These are phyloP conservation scores for Acleris emargana DNA, from an alignment of 2,888 invertebrate species.

Conservation along the genomic window DNA sequence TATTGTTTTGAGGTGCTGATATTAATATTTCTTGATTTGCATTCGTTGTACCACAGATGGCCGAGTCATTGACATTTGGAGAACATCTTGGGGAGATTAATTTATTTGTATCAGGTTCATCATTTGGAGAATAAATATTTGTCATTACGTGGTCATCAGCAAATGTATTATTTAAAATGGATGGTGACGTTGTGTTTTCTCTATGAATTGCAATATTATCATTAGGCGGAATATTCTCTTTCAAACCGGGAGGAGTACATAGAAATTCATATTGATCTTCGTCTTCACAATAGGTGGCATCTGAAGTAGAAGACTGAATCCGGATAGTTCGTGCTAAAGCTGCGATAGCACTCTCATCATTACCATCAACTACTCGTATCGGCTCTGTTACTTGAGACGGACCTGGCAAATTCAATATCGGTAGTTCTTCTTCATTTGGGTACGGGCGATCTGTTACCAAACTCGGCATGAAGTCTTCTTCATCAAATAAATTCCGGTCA, in stretches of 20 bases:
- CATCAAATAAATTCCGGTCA: constrained; percentile 48
- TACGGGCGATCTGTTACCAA: constrained; percentile 13
- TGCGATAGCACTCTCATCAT: background rate
- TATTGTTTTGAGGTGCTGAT: too few species aligned
- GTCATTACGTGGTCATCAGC: too few species aligned
- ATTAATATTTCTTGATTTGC: background rate
- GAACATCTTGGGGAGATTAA: too few species aligned
- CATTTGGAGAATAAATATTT: too few species aligned
- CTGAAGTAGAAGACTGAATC: too few species aligned
- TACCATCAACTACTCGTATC: background rate
- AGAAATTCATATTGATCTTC: too few species aligned
- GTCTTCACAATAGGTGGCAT: too few species aligned
- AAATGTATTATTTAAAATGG: background rate
- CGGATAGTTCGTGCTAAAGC: background rate
- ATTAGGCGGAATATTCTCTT: constrained; percentile 3
- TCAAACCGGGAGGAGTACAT: background rate
- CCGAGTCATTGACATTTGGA: too few species aligned
- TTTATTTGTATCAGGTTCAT: too few species aligned
- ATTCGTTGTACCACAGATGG: background rate
- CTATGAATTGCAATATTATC: constrained; percentile 1
- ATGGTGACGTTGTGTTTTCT: constrained; percentile 3
- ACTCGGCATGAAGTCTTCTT: constrained; percentile 43
- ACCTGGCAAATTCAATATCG: background rate
- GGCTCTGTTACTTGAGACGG: too few species aligned
- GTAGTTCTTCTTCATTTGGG: background rate